Evolutionary conservation across 2,797 vertebrate genomes (phyloP).

Genomic region (Anguilla anguilla): DNA sequence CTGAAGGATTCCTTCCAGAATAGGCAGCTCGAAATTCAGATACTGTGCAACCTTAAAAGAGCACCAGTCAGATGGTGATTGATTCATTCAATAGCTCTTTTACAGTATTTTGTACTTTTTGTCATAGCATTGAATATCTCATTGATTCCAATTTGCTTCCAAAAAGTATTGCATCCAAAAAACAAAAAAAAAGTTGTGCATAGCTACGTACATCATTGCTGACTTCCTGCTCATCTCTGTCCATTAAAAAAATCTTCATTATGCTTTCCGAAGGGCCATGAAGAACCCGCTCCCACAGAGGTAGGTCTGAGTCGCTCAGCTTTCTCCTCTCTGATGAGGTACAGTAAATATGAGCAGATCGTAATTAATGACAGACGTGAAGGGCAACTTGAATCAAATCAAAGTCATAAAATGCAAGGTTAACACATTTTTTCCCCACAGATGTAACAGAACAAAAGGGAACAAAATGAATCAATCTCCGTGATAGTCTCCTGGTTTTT

Average conservation of each 20-base stretch:
- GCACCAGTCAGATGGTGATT: not conserved
- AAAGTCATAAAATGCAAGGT: not conserved
- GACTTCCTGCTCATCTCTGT: slow-evolving; percentile 85
- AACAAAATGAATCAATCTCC: not conserved
- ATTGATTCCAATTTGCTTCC: not conserved
- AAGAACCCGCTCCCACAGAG: slow-evolving; percentile 86
- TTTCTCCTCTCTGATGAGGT: slow-evolving; percentile 75
- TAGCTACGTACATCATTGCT: slow-evolving; percentile 81
- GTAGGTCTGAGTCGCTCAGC: slow-evolving; percentile 76
- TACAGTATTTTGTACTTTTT: not conserved
- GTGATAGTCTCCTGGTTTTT: not conserved
- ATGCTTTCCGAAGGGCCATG: slow-evolving; percentile 87
- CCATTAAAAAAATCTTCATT: slow-evolving; percentile 91
- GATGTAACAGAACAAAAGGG: not conserved
- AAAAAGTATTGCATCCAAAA: not conserved
- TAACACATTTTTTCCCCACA: not conserved
- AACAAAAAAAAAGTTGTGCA: not conserved
- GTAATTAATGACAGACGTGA: not conserved
- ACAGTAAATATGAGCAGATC: not conserved
- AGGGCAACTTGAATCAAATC: not conserved
- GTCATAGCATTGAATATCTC: not conserved
- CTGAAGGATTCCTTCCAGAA: slow-evolving; percentile 82
- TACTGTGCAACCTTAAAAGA: slow-evolving; percentile 87
- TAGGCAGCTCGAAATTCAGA: slow-evolving; percentile 83
- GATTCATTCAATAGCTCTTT: not conserved